A percentile compares a stretch with the other conserved stretches of the same genome.
Evolutionary conservation across 2,113 vertebrate genomes (phyloP).

Genomic region (Leptocoma aspasia): DNA sequence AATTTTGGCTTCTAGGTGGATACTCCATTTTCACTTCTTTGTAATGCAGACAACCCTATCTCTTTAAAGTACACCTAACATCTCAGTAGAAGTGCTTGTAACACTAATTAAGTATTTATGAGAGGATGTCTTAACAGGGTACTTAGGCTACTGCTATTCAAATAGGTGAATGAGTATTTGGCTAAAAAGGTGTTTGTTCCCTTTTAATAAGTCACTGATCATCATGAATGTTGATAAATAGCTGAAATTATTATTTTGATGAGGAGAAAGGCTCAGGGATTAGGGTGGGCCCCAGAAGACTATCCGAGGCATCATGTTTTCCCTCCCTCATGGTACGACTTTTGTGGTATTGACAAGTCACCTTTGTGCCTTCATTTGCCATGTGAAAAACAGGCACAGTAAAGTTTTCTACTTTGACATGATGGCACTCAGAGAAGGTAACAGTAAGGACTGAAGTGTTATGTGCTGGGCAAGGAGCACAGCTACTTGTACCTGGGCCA

Average conservation of each 20-base stretch:
- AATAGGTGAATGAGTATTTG: neutral
- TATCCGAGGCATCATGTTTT: neutral
- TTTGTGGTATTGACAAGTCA: neutral
- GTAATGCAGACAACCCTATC: neutral
- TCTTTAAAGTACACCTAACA: neutral
- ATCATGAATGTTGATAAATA: constrained; percentile 19
- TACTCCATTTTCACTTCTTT: neutral
- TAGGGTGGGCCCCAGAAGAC: neutral
- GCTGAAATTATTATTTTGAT: neutral
- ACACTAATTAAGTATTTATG: constrained; percentile 23
- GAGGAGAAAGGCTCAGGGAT: neutral
- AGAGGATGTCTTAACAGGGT: neutral
- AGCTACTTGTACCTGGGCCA: neutral
- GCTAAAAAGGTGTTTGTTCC: constrained; percentile 7
- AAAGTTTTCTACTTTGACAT: neutral
- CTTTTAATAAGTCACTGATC: constrained; percentile 2
- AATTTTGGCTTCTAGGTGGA: neutral
- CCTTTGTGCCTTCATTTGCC: neutral
- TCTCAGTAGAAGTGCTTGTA: neutral
- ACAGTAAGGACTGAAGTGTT: neutral
- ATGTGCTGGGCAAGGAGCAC: neutral
- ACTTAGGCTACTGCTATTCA: neutral
- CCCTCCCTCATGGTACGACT: neutral
- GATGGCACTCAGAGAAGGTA: neutral
- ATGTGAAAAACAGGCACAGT: neutral